phyloP scores from a whole-genome alignment of 2,797 vertebrate genomes.

The Lagorchestes hirsutus region DNA sequence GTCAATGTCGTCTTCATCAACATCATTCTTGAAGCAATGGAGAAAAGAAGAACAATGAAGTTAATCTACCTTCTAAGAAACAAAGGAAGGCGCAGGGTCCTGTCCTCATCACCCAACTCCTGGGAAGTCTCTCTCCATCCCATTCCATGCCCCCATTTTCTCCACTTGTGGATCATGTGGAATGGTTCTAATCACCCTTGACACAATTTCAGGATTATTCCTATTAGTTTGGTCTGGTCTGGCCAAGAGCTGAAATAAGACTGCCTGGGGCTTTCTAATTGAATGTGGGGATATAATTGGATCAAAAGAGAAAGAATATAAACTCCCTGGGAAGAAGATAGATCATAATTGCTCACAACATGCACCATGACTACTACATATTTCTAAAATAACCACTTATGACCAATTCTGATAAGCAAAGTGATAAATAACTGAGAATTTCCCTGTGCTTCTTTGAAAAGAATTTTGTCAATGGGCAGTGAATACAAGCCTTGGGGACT shows the following conservation, averaged over 20 bases:
- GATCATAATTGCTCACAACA: neutral
- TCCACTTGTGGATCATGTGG: neutral
- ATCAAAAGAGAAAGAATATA: too few relatives aligned
- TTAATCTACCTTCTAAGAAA: neutral
- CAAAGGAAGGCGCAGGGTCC: neutral
- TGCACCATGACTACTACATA: neutral
- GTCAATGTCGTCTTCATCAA: constrained; percentile 90
- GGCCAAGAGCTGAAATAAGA: neutral
- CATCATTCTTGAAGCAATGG: constrained; percentile 81
- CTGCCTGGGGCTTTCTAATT: neutral
- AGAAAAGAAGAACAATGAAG: neutral
- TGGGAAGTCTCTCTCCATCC: neutral
- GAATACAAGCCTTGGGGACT: neutral
- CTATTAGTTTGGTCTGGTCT: neutral
- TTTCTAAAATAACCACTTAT: neutral
- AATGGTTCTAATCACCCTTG: neutral
- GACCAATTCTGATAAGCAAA: neutral
- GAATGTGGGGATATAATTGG: neutral
- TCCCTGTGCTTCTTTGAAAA: neutral
- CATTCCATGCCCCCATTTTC: neutral
- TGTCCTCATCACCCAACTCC: neutral
- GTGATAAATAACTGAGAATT: neutral
- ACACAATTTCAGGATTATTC: neutral
- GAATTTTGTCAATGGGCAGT: neutral
- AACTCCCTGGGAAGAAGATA: neutral